Conservation (phyloP, 2,797 vertebrate genomes). For the Ctenochaetus hawaiiensis region DNA sequence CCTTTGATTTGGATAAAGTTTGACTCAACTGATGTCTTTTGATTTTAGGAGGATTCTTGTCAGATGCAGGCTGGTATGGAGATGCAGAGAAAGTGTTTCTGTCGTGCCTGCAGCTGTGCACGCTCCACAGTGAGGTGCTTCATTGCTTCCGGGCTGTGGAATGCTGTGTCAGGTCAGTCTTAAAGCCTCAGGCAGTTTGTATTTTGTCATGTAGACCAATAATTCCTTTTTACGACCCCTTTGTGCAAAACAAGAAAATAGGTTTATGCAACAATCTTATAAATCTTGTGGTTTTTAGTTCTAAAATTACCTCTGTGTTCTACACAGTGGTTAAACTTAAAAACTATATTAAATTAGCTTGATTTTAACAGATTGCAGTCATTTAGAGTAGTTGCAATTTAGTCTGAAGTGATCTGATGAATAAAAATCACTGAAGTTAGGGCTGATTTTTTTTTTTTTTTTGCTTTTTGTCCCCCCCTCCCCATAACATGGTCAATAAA, state of each 20-base stretch:
- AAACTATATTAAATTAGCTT: no score
- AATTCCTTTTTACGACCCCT: no score
- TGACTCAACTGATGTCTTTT: conserved; percentile 18
- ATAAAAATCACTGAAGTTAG: background rate
- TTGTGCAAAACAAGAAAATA: no score
- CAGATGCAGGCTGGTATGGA: conserved; percentile 98
- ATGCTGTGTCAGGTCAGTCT: conserved; percentile 94
- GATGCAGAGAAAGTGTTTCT: conserved; percentile 99
- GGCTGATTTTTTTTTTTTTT: background rate
- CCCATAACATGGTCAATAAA: background rate
- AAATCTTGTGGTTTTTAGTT: no score
- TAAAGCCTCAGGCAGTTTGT: background rate
- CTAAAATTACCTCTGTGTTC: no score
- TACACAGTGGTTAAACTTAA: no score
- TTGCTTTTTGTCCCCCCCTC: no score
- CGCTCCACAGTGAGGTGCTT: conserved; percentile 95
- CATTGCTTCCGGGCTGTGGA: conserved; percentile 98
- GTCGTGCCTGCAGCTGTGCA: conserved; percentile 97
- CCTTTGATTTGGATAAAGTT: no score
- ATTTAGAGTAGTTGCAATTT: background rate
- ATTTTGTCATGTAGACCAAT: no score
- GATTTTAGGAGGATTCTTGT: conserved; percentile 93
- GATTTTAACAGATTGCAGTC: no score
- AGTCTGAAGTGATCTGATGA: background rate
- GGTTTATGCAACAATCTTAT: no score